Percentiles rank a stretch among this genome's conserved stretches.
These are phyloP conservation scores for Lagocephalus sceleratus DNA, from an alignment of 2,797 vertebrate species.

Conservation along the genomic window DNA sequence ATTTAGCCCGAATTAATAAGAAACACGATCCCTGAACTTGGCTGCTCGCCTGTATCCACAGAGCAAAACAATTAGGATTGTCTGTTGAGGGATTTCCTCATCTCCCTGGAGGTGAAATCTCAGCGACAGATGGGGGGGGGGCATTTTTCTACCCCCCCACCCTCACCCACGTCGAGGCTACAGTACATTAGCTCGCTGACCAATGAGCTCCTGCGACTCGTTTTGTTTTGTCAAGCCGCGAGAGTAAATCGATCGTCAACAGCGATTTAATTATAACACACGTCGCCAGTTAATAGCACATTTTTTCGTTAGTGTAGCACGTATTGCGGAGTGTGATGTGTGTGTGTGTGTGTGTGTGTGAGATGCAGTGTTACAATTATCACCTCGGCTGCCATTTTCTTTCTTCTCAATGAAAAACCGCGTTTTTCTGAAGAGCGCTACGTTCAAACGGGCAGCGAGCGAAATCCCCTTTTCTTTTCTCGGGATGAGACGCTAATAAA, in stretches of 20 bases:
- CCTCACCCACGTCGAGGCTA: no score
- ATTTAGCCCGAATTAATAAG: no score
- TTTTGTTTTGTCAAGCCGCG: no score
- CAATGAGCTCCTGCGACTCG: neutral
- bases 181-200: slow-evolving; percentile 17
- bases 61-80: slow-evolving; percentile 51
- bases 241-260: no score
- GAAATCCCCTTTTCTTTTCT: no score
- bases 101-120: slow-evolving; percentile 56
- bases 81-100: slow-evolving; percentile 57
- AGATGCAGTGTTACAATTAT: slow-evolving; percentile 12
- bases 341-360: no score
- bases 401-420: neutral
- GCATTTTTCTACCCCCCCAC: slow-evolving; percentile 41
- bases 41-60: slow-evolving; percentile 13
- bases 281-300: no score
- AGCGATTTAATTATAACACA: no score
- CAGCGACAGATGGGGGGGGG: slow-evolving; percentile 57
- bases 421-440: neutral
- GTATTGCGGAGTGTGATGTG: no score
- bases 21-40: neutral
- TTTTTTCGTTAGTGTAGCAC: no score
- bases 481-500: neutral
- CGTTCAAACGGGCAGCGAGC: no score
- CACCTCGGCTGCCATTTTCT: slow-evolving; percentile 3